phyloP scores from a whole-genome alignment of 2,888 invertebrate genomes.

The Charanyca ferruginea region DNA sequence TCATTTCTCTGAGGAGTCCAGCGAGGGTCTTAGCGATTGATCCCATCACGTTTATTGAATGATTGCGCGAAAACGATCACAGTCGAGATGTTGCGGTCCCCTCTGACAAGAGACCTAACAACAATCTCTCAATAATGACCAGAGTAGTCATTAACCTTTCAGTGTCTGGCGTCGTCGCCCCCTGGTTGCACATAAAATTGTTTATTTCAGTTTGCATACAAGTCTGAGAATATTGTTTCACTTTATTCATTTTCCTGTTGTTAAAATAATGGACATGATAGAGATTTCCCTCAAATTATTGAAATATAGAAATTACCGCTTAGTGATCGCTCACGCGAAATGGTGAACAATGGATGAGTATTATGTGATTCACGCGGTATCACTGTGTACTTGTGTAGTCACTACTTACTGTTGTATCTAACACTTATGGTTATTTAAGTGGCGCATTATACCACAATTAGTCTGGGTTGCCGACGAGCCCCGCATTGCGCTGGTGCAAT shows the following conservation, averaged over 20 bases:
- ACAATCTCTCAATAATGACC: conserved; percentile 78
- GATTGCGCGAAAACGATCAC: conserved; percentile 89
- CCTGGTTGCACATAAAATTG: conserved; percentile 50
- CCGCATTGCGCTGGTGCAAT: conserved; percentile 57
- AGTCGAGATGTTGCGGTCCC: conserved; percentile 82
- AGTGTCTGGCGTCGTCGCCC: conserved; percentile 66
- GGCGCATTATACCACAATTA: conserved; percentile 73
- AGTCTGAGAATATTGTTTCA: conserved; percentile 23
- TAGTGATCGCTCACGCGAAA: conserved; percentile 64
- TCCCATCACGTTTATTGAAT: conserved; percentile 89
- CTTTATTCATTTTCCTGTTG: conserved; percentile 41
- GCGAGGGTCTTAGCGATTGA: conserved; percentile 89
- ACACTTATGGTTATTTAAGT: conserved; percentile 75
- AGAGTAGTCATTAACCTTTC: conserved; percentile 82
- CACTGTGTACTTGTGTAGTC: conserved; percentile 59
- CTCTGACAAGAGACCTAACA: conserved; percentile 76
- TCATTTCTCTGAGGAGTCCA: conserved; percentile 86
- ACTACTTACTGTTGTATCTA: conserved; percentile 63
- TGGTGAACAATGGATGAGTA: conserved; percentile 75
- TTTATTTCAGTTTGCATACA: conserved; percentile 57
- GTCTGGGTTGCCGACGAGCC: conserved; percentile 48
- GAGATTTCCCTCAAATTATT: conserved; percentile 54
- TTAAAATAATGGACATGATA: conserved; percentile 49
- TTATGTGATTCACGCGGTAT: conserved; percentile 78
- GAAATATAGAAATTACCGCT: conserved; percentile 52